Conservation (phyloP, 2,888 invertebrate genomes). For the Erebia ligea region DNA sequence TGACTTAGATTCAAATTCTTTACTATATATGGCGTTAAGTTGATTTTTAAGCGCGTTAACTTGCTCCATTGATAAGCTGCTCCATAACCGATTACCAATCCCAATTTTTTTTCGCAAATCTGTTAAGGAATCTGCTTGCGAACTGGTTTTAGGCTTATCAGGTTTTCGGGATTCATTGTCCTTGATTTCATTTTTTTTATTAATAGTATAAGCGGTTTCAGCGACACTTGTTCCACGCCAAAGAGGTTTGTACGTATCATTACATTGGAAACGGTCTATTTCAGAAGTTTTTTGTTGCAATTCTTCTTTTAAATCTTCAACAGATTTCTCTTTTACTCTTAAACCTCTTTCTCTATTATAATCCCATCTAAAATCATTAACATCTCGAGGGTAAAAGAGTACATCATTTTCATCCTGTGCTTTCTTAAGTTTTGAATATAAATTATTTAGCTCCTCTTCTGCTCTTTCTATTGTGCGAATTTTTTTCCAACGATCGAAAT, state of each 20-base stretch:
- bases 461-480: constrained; percentile 91
- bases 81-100: constrained; percentile 90
- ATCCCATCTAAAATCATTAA: constrained; percentile 90
- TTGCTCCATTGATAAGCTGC: constrained; percentile 92
- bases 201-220: constrained; percentile 89
- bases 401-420: constrained; percentile 93
- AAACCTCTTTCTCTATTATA: constrained; percentile 89
- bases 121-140: constrained; percentile 70
- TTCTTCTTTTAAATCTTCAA: constrained; percentile 91
- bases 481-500: constrained; percentile 94
- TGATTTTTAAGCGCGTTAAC: constrained; percentile 91
- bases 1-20: constrained; percentile 75
- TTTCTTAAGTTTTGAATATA: constrained; percentile 89
- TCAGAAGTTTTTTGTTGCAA: constrained; percentile 86
- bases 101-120: constrained; percentile 80
- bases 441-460: constrained; percentile 89
- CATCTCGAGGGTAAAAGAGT: constrained; percentile 89
- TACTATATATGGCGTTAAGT: constrained; percentile 91
- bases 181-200: constrained; percentile 79
- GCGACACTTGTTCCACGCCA: constrained; percentile 93
- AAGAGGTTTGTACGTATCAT: constrained; percentile 90
- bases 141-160: constrained; percentile 53
- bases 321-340: constrained; percentile 92
- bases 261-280: constrained; percentile 69
- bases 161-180: constrained; percentile 48